A percentile compares a stretch with the other conserved stretches of the same genome.
Conservation (phyloP, 2,113 vertebrate species). For the Pomatorhinus ruficollis region DNA sequence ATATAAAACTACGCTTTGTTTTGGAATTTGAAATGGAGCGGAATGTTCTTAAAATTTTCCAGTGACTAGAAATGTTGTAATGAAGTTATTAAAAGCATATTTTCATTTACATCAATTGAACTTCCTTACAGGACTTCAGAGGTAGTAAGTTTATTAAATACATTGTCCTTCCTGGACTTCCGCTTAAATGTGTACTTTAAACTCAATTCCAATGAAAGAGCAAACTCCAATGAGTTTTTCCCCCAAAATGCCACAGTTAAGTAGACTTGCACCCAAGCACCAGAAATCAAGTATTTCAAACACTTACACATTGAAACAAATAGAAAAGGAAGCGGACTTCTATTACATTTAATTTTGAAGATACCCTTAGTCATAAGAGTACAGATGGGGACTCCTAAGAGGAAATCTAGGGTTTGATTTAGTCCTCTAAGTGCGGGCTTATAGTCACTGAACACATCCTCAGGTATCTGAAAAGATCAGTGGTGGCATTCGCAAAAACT, state of each 20-base stretch:
- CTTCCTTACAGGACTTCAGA: not conserved
- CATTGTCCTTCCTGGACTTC: not conserved
- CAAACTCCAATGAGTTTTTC: not conserved
- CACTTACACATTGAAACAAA: not conserved
- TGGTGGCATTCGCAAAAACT: not conserved
- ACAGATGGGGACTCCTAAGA: not conserved
- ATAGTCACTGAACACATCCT: not conserved
- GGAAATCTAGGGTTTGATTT: not conserved
- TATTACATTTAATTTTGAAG: not conserved
- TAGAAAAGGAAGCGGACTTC: not conserved
- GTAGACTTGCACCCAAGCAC: not conserved
- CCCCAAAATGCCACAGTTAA: not conserved
- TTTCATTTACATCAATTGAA: constrained; percentile 33
- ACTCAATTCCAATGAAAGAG: not conserved
- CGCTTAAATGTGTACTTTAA: not conserved
- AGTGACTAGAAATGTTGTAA: not conserved
- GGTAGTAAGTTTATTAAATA: constrained; percentile 1
- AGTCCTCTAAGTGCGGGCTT: not conserved
- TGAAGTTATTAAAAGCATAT: not conserved
- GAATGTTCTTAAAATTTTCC: constrained; percentile 13
- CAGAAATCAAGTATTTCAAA: not conserved
- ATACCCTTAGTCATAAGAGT: not conserved
- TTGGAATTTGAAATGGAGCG: constrained; percentile 4
- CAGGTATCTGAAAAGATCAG: not conserved
- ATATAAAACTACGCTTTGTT: not conserved